A percentile compares a stretch with the other conserved stretches of the same genome.
phyloP scores from a whole-genome alignment of 2,888 invertebrate species.

The Rhyacophila evoluta region DNA sequence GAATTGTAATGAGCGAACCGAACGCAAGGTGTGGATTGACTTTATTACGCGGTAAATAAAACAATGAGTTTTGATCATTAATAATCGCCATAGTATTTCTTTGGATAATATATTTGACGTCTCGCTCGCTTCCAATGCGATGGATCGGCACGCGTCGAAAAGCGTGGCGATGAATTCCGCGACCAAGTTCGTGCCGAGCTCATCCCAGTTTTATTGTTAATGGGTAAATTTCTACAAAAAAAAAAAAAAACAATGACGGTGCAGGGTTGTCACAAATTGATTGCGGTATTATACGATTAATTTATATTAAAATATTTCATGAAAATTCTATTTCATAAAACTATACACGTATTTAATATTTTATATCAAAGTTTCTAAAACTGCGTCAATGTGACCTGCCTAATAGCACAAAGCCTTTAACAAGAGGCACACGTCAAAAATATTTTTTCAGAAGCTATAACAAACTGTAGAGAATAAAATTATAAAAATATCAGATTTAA shows the following conservation, averaged over 20 bases:
- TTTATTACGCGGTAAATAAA: neutral
- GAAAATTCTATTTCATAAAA: too few species aligned
- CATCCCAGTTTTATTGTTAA: slow-evolving; percentile 28
- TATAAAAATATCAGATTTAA: too few species aligned
- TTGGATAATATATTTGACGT: neutral
- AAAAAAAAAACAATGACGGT: neutral
- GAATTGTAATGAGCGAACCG: neutral
- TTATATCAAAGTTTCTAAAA: too few species aligned
- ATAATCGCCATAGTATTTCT: too few species aligned
- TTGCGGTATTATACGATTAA: too few species aligned
- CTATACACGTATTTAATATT: too few species aligned
- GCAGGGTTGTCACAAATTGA: neutral
- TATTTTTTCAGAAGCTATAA: too few species aligned
- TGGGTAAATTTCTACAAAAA: slow-evolving; percentile 23
- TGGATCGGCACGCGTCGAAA: neutral
- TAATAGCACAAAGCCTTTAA: too few species aligned
- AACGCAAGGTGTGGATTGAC: neutral
- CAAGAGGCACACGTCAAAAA: too few species aligned
- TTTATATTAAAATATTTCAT: too few species aligned
- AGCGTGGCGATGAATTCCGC: slow-evolving; percentile 26
- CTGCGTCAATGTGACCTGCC: too few species aligned
- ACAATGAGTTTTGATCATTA: slow-evolving; percentile 4
- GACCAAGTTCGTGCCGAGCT: slow-evolving; percentile 28
- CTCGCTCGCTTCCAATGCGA: neutral
- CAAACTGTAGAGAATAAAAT: too few species aligned